A percentile compares a stretch with the other conserved stretches of the same genome.
Conservation (phyloP, 1,140 invertebrate genomes). For the Sarcophaga peregrina region DNA sequence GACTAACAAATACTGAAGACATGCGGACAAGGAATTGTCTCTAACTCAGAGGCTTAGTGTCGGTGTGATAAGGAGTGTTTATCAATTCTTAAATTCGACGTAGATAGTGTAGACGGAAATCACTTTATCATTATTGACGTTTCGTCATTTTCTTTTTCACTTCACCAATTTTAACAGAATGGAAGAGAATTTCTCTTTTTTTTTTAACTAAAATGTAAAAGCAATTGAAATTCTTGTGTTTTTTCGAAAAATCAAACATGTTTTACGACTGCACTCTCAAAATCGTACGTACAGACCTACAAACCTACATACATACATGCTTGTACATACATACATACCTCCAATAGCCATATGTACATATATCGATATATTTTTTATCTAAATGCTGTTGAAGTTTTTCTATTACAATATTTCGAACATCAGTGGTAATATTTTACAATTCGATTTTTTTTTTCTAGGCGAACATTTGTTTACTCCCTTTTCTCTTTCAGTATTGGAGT, state of each 20-base stretch:
- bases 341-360: background rate
- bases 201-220: background rate
- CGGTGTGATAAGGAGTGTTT: no score
- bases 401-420: conserved; percentile 22
- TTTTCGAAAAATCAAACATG: background rate
- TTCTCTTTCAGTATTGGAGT: background rate
- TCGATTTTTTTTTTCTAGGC: background rate
- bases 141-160: background rate
- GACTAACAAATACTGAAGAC: no score
- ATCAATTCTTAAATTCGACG: no score
- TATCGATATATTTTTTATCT: background rate
- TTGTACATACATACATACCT: background rate
- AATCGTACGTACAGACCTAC: no score
- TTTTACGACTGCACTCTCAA: background rate
- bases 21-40: no score
- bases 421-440: conserved; percentile 22
- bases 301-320: background rate
- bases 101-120: no score
- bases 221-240: conserved; percentile 10
- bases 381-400: conserved; percentile 12
- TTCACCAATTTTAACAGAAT: background rate
- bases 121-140: no score
- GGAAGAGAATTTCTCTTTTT: background rate
- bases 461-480: background rate
- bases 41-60: no score